These are phyloP conservation scores for Leptopilina syphax DNA, from an alignment of 2,888 invertebrate genomes.

Conservation along the genomic window DNA sequence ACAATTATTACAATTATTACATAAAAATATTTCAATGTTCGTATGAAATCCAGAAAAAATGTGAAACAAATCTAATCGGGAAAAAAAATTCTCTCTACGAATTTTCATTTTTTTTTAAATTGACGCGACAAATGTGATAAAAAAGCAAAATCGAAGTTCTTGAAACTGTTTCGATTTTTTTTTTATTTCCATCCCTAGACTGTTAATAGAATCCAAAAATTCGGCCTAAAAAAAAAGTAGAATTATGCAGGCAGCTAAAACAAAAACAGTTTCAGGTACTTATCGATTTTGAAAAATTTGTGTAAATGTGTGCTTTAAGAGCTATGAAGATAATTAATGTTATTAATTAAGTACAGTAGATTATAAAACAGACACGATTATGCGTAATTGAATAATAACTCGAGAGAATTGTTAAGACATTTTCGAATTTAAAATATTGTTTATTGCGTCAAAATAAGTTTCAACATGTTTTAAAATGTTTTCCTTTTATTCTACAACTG, in stretches of 20 bases:
- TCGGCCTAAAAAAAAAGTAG: constrained; percentile 29
- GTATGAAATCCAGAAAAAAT: neutral
- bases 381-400: constrained; percentile 12
- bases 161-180: constrained; percentile 48
- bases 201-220: neutral
- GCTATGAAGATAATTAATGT: constrained; percentile 39
- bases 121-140: constrained; percentile 47
- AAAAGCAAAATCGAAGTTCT: constrained; percentile 44
- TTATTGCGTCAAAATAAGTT: neutral
- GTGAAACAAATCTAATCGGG: neutral
- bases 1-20: too few species aligned
- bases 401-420: too few species aligned
- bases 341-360: constrained; percentile 16
- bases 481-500: too few species aligned
- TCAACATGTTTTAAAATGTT: neutral
- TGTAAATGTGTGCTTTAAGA: constrained; percentile 46
- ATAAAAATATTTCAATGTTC: too few species aligned
- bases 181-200: neutral
- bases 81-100: neutral
- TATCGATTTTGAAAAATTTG: constrained; percentile 41
- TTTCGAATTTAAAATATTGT: neutral
- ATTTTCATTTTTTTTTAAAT: constrained; percentile 55
- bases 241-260: constrained; percentile 2
- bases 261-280: constrained; percentile 15
- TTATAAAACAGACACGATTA: constrained; percentile 18